Base-by-base conservation (phyloP, 2,888 invertebrate genomes). In the Plagodis pulveraria region DNA sequence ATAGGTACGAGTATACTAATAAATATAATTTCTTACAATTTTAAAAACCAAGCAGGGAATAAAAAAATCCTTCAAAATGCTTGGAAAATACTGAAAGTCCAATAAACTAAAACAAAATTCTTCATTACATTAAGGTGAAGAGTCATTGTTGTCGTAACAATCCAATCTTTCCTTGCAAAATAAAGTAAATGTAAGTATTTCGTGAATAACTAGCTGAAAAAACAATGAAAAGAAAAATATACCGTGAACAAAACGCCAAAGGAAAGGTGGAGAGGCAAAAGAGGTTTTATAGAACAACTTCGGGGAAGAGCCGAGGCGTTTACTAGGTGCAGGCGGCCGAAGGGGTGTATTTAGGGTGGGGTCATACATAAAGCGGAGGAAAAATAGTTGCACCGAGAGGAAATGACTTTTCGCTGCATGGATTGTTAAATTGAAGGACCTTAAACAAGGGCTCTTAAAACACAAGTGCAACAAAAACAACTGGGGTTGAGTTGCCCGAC, bases 221-320 rank as follows among this genome's bases (percentile, higher is more conserved):
- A 73, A 70, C 69, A 44, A 63, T 56, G 50, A 73, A 76, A 71
- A 64, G 77, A 79, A 76, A 74, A 76, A 51, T 75, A 71, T 72
- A 74, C 70, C 70, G 64, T 75, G 63, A 81, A 79, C 79, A 80
- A 83, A 87, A 86, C 82, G 81, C 77, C 82, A 89, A 89, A 89
- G 84, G 84, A 81, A 87, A 86, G 87, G 87, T 89, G 83, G 79
- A 87, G 82, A 83, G 83, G 80, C 80, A 82, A 86, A 83, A 89
- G 88, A 84, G 87, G 86, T 89, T 91, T 90, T 89, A 88, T 87
- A 79, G 83, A 83, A 78, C 83, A 89, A 89, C 80, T 90, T 90
- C 71, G 79, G 81, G 83, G 83, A 84, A 86, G 74, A 78, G 77
- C 79, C 78, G 79, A 75, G 80, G 76, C 82, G 81, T 84, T 88